Evolutionary conservation across 2,113 vertebrate species (phyloP).

Genomic region (Hemicordylus capensis): DNA sequence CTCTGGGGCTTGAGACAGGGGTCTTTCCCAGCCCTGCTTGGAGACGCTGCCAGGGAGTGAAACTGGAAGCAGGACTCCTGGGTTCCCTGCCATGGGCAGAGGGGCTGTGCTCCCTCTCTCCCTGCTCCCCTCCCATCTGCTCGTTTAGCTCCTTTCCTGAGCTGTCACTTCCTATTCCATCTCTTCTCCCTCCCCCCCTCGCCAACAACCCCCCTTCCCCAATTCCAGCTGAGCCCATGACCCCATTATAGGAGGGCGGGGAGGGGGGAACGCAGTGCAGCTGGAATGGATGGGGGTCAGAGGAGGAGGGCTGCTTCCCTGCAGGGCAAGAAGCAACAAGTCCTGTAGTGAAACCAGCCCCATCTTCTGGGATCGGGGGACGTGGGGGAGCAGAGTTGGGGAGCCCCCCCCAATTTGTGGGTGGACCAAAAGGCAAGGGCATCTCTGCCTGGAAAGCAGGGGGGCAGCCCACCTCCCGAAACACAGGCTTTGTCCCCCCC

Average conservation of each 20-base stretch:
- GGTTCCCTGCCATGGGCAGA: background rate
- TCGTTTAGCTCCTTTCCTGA: slow-evolving; percentile 14
- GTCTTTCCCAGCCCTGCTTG: too few species aligned
- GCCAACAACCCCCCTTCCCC: background rate
- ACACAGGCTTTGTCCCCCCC: background rate
- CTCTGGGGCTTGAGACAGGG: too few species aligned
- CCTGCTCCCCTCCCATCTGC: background rate
- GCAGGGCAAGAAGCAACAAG: slow-evolving; percentile 5
- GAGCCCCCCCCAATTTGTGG: too few species aligned
- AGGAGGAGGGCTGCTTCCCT: background rate
- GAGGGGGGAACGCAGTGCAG: background rate
- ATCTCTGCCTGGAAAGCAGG: background rate
- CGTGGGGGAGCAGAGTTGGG: background rate
- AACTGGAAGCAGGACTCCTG: background rate
- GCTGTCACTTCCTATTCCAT: slow-evolving; percentile 20
- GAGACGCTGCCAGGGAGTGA: too few species aligned
- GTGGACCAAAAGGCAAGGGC: background rate
- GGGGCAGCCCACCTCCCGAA: too few species aligned
- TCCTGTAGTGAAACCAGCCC: background rate
- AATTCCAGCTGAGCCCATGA: slow-evolving; percentile 29
- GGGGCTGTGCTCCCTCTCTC: background rate
- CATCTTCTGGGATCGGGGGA: background rate
- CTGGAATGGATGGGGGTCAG: too few species aligned
- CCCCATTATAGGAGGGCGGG: background rate
- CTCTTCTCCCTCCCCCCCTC: background rate